Conservation (phyloP, 2,797 vertebrate species). For the Choloepus didactylus region DNA sequence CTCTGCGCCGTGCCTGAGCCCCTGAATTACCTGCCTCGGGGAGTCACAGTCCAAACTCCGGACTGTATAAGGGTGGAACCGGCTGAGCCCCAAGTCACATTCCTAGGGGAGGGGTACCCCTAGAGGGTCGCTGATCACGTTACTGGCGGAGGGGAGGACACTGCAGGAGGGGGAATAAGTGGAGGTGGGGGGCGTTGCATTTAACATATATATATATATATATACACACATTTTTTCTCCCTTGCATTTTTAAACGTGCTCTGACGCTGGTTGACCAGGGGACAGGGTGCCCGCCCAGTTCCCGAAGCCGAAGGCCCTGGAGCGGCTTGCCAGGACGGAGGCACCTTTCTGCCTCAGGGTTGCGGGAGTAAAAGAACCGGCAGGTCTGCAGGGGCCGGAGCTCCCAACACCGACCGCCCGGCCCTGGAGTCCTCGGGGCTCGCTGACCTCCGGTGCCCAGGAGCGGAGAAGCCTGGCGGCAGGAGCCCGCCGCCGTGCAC, state of each 20-base stretch:
- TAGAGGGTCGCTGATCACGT: constrained; percentile 46
- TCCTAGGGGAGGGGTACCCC: constrained; percentile 67
- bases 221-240: neutral
- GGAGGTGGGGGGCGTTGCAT: constrained; percentile 69
- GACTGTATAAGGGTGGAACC: neutral
- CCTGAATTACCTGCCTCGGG: constrained; percentile 50
- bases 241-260: neutral
- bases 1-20: neutral
- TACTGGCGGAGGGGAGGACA: neutral
- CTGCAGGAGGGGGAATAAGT: neutral
- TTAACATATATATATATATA: neutral
- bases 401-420: neutral
- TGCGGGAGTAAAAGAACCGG: neutral
- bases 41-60: constrained; percentile 15
- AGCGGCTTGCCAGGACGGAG: neutral
- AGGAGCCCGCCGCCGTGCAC: neutral
- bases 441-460: neutral
- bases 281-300: neutral
- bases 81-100: constrained; percentile 32
- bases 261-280: neutral
- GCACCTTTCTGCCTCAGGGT: neutral
- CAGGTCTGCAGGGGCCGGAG: neutral
- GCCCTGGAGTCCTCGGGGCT: neutral
- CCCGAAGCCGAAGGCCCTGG: neutral
- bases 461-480: neutral